Evolutionary conservation across 1,140 invertebrate genomes (phyloP).

Genomic region (Monochamus saltuarius): DNA sequence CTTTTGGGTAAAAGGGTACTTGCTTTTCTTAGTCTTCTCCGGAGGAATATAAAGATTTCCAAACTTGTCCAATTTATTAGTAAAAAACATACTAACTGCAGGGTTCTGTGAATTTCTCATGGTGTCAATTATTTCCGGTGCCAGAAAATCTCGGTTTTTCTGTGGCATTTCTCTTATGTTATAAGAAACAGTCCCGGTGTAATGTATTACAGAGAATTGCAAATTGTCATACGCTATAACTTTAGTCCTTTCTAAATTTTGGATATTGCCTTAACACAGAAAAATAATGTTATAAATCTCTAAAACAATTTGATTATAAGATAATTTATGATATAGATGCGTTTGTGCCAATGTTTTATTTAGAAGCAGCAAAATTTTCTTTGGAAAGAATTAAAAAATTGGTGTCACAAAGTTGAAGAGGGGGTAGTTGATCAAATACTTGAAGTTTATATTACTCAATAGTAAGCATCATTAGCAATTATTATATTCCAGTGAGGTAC

Average conservation of each 20-base stretch:
- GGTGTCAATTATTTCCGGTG: constrained; percentile 82
- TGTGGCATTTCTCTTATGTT: constrained; percentile 77
- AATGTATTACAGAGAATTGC: constrained; percentile 80
- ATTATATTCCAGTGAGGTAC: too few species aligned
- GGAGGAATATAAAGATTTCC: constrained; percentile 67
- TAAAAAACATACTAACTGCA: constrained; percentile 77
- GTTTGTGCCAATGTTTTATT: too few species aligned
- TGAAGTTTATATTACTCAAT: too few species aligned
- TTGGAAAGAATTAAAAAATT: too few species aligned
- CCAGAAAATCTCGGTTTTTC: constrained; percentile 86
- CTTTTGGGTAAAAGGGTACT: constrained; percentile 13
- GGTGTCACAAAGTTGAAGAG: too few species aligned
- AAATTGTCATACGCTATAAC: constrained; percentile 64
- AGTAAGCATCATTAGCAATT: too few species aligned
- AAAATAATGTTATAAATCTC: constrained; percentile 6
- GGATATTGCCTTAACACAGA: constrained; percentile 38
- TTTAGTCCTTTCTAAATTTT: constrained; percentile 57
- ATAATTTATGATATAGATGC: too few species aligned
- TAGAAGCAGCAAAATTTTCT: too few species aligned
- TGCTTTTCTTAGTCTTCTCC: constrained; percentile 25
- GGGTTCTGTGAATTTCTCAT: constrained; percentile 73
- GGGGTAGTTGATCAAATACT: too few species aligned
- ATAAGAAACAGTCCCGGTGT: constrained; percentile 81
- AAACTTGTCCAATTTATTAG: constrained; percentile 81
- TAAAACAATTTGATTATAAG: too few species aligned